Evolutionary conservation across 2,797 vertebrate genomes (phyloP), one percentile per base, ranked within the genome.

Genomic region (Neosalanx taihuensis): DNA sequence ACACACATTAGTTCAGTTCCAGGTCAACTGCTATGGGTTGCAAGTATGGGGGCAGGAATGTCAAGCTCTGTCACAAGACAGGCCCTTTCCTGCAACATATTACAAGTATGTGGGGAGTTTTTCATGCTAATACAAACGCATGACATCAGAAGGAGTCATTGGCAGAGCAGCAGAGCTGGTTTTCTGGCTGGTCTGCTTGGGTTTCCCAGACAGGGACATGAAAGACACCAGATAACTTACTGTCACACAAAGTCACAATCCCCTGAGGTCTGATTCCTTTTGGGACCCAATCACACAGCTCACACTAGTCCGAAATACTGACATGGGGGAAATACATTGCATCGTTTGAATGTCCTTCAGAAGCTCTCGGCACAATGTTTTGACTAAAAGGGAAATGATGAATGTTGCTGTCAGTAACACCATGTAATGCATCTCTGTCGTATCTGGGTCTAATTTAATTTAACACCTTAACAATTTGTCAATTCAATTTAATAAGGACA

Each of bases 41-140:
- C 13, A 53, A 46, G 29, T 13, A 18, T 31, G n/a, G 51, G 56
- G 61, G 72, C 68, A 61, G 64, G 56, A 73, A 80, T 76, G 67
- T 80, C n/a, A 46, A 59, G 67, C 49, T 9, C n/a, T 7, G 57
- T 69, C 26, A 76, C 31, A 49, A 46, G 60, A 72, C 59, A n/a
- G 63, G 29, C 13, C 41, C 30, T 65, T 66, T 75, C 30, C 69
- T 74, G 72, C 26, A 68, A 73, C 30, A 68, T 69, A 35, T 15
- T 33, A 58, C 9, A 77, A n/a, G 2, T 62, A 61, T 71, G 31
- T 63, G 33, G 26, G 10, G 60, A 75, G 66, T 67, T 72, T 29
- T 68, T 29, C 18, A 4, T 53, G 37, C 59, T 37, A 66, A 70
- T 31, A 46, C 62, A 59, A 68, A 17, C 0, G 37, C 59, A 30